Evolutionary conservation across 2,888 invertebrate species (phyloP).

Genomic region (Brassicogethes aeneus): DNA sequence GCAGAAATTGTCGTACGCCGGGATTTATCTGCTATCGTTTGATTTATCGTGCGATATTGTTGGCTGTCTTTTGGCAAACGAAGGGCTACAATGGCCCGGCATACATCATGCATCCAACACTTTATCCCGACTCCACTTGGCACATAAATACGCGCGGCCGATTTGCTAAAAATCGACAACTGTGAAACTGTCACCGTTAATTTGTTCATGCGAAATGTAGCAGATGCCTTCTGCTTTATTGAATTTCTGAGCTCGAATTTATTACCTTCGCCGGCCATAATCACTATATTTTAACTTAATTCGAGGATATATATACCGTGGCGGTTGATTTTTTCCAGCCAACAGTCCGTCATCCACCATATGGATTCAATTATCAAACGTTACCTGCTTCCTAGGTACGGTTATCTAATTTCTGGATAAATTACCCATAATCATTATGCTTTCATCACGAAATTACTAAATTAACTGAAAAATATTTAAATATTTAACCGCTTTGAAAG

Average conservation of each 20-base stretch:
- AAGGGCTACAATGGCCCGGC: slow-evolving; percentile 35
- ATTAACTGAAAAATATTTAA: no score
- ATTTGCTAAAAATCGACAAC: slow-evolving; percentile 34
- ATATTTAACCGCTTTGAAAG: no score
- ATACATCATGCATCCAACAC: slow-evolving; percentile 35
- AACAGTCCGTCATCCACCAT: no score
- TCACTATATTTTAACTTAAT: slow-evolving; percentile 3
- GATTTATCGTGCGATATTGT: slow-evolving; percentile 42
- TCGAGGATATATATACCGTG: not conserved
- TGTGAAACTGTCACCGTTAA: slow-evolving; percentile 39
- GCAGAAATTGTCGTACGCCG: slow-evolving; percentile 27
- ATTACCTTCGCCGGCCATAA: slow-evolving; percentile 6
- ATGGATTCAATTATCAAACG: no score
- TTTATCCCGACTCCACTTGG: slow-evolving; percentile 23
- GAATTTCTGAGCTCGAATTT: slow-evolving; percentile 26
- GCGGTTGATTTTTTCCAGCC: no score
- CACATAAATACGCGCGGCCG: slow-evolving; percentile 39
- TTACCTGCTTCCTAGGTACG: no score
- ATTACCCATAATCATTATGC: no score
- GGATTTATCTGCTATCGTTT: slow-evolving; percentile 39
- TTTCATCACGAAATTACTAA: no score
- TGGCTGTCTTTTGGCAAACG: slow-evolving; percentile 35
- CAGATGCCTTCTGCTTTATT: slow-evolving; percentile 35
- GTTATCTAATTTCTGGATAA: no score
- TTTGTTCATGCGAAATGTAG: slow-evolving; percentile 37